These are phyloP conservation scores for Leptopilina syphax DNA, from an alignment of 2,888 invertebrate species.

Conservation along the genomic window DNA sequence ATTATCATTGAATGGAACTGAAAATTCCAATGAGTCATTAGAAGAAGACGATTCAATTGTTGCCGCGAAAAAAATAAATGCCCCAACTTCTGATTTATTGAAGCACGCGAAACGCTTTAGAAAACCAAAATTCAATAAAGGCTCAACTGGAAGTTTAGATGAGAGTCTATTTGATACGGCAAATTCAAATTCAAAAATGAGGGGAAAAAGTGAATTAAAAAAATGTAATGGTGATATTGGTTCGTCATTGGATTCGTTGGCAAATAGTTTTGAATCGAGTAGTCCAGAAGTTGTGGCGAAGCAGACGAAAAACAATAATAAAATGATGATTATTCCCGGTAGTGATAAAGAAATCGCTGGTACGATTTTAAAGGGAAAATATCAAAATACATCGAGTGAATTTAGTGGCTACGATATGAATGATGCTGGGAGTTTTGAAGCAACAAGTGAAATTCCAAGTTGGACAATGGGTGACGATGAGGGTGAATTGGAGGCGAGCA, in stretches of 20 bases:
- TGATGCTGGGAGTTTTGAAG: conserved; percentile 75
- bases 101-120: conserved; percentile 73
- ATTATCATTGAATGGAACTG: conserved; percentile 74
- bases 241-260: conserved; percentile 72
- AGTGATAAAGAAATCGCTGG: conserved; percentile 72
- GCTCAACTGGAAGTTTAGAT: conserved; percentile 71
- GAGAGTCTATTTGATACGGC: conserved; percentile 70
- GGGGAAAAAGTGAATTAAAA: conserved; percentile 71
- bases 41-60: conserved; percentile 69
- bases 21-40: conserved; percentile 73
- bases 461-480: conserved; percentile 79
- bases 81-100: conserved; percentile 66
- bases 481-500: conserved; percentile 79
- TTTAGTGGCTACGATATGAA: conserved; percentile 70
- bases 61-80: conserved; percentile 59
- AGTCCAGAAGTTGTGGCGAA: conserved; percentile 69
- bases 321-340: conserved; percentile 64
- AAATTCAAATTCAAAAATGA: conserved; percentile 64
- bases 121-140: conserved; percentile 70
- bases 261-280: conserved; percentile 73
- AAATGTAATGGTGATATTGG: conserved; percentile 69
- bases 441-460: conserved; percentile 77
- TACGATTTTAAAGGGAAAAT: conserved; percentile 72
- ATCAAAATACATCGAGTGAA: conserved; percentile 72
- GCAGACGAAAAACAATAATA: conserved; percentile 53